Percentiles rank a stretch among this genome's conserved stretches.
Evolutionary conservation across 2,113 vertebrate genomes (phyloP).

Genomic region (Galemys pyrenaicus): DNA sequence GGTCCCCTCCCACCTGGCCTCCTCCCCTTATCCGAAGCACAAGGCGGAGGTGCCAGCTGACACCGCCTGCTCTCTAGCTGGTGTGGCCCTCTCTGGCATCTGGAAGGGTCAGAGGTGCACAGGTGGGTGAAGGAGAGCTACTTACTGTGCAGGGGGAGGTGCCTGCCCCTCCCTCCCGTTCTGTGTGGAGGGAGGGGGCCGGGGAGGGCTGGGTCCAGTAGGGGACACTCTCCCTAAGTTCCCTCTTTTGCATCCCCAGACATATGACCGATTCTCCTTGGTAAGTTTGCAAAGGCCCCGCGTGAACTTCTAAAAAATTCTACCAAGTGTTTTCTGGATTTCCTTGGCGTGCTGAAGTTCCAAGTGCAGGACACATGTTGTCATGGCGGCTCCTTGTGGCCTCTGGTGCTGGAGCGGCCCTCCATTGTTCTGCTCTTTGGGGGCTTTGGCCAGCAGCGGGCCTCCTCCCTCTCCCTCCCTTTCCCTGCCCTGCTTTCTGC

Average conservation of each 20-base stretch:
- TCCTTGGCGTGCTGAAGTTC: neutral
- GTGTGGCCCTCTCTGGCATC: neutral
- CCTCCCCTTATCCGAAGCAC: neutral
- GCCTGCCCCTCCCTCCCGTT: neutral
- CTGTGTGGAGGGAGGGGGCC: neutral
- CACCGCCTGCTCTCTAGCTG: neutral
- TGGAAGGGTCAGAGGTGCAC: neutral
- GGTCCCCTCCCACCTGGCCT: neutral
- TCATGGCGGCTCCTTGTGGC: neutral
- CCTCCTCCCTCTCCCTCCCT: neutral
- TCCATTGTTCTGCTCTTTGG: neutral
- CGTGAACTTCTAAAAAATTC: neutral
- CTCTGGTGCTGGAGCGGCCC: neutral
- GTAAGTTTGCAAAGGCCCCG: neutral
- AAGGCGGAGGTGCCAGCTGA: neutral
- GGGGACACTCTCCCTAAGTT: neutral
- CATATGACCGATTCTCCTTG: neutral
- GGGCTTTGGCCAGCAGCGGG: neutral
- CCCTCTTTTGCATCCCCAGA: neutral
- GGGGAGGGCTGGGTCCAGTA: neutral
- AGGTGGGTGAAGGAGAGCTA: neutral
- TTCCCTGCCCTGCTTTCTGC: neutral
- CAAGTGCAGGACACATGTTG: neutral
- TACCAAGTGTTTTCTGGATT: neutral
- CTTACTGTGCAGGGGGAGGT: neutral